A percentile compares a stretch with the other conserved stretches of the same genome.
phyloP scores from a whole-genome alignment of 2,888 invertebrate species.

The Tipula unca region DNA sequence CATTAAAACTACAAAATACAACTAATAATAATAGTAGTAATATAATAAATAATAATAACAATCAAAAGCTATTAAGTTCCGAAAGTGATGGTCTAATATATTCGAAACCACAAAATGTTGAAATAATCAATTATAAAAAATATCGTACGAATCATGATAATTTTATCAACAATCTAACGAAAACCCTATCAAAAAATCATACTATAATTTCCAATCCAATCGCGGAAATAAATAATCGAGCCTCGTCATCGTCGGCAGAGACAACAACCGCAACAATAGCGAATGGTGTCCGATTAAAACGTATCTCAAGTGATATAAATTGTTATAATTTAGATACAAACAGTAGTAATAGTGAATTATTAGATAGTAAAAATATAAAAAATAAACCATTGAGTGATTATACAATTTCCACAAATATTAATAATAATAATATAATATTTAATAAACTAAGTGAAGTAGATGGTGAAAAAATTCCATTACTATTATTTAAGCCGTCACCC shows the following conservation, averaged over 20 bases:
- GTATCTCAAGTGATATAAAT: constrained; percentile 10
- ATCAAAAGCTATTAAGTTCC: constrained; percentile 1
- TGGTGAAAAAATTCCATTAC: constrained; percentile 15
- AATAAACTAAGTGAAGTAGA: neutral
- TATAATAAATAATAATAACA: neutral
- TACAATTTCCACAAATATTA: neutral
- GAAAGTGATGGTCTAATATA: constrained; percentile 18
- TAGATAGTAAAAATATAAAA: neutral
- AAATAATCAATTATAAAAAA: constrained; percentile 3
- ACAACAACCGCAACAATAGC: neutral
- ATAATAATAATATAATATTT: neutral
- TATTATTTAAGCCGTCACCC: neutral
- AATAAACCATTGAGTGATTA: constrained; percentile 17
- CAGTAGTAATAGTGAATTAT: neutral
- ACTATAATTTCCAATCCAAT: neutral
- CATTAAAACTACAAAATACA: neutral
- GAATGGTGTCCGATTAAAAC: neutral
- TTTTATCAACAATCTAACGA: neutral
- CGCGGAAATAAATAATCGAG: neutral
- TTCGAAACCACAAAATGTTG: neutral
- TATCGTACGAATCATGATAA: constrained; percentile 17
- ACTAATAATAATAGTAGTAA: neutral
- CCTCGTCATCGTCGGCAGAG: neutral
- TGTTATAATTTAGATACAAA: constrained; percentile 14
- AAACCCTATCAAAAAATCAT: constrained; percentile 3